Evolutionary conservation across 2,888 invertebrate genomes (phyloP).

Genomic region (Rapana venosa): DNA sequence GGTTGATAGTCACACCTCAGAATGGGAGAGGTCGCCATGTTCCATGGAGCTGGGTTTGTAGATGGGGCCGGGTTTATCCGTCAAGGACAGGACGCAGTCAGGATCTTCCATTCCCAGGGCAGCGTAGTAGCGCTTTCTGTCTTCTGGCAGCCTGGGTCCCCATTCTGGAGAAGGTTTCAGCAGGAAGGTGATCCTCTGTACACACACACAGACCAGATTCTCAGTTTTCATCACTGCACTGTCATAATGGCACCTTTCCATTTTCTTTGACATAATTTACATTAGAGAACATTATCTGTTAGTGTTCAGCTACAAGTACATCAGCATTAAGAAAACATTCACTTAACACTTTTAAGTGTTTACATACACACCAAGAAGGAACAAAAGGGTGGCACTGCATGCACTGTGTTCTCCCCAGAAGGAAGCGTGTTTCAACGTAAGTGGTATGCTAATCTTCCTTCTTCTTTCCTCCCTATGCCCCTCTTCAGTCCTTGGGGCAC

Average conservation of each 20-base stretch:
- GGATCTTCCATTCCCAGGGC: slow-evolving; percentile 36
- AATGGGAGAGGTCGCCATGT: neutral
- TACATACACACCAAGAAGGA: too few species aligned
- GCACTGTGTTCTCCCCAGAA: too few species aligned
- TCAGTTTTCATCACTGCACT: too few species aligned
- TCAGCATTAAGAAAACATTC: too few species aligned
- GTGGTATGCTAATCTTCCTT: neutral
- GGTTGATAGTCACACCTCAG: neutral
- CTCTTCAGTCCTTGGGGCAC: too few species aligned
- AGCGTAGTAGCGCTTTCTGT: slow-evolving; percentile 58
- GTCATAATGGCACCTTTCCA: too few species aligned
- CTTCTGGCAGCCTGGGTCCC: slow-evolving; percentile 63
- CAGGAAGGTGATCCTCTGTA: slow-evolving; percentile 63
- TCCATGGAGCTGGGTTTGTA: slow-evolving; percentile 28
- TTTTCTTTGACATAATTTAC: too few species aligned
- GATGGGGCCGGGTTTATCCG: slow-evolving; percentile 26
- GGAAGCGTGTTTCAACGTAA: too few species aligned
- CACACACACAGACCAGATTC: neutral
- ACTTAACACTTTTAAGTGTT: too few species aligned
- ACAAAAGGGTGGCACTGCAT: too few species aligned
- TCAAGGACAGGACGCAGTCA: slow-evolving; percentile 30
- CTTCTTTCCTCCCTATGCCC: neutral
- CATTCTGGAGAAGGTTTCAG: slow-evolving; percentile 62
- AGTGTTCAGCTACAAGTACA: too few species aligned
- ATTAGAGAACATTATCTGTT: too few species aligned